A percentile compares a stretch with the other conserved stretches of the same genome.
phyloP scores from a whole-genome alignment of 2,797 vertebrate genomes.

The Acrocephalus scirpaceus region DNA sequence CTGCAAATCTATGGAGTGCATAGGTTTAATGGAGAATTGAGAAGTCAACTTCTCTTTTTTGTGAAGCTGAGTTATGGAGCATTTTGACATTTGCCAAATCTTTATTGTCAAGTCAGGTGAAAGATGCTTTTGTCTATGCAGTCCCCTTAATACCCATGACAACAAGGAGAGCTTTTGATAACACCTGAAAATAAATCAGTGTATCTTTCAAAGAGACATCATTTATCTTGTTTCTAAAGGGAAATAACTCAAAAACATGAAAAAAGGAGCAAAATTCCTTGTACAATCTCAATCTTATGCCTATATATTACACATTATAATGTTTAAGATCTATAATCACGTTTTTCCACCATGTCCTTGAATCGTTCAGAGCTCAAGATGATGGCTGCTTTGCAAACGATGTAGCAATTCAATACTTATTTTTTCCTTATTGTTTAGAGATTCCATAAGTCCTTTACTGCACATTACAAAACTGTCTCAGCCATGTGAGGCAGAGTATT shows the following conservation, averaged over 20 bases:
- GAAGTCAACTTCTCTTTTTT: background rate
- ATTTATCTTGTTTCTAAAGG: background rate
- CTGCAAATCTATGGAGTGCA: background rate
- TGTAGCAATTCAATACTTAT: background rate
- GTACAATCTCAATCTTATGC: background rate
- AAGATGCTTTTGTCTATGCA: slow-evolving; percentile 30
- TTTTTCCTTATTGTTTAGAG: background rate
- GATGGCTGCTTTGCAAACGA: background rate
- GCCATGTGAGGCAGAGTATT: background rate
- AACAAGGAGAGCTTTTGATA: background rate
- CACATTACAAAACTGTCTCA: background rate
- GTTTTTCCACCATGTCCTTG: background rate
- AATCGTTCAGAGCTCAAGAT: background rate
- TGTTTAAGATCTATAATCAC: background rate
- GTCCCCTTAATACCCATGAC: slow-evolving; percentile 5
- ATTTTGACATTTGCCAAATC: slow-evolving; percentile 25
- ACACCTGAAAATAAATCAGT: slow-evolving; percentile 24
- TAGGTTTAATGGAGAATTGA: background rate
- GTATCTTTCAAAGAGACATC: background rate
- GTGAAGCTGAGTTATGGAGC: background rate
- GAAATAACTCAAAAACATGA: background rate
- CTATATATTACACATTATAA: background rate
- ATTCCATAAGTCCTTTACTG: background rate
- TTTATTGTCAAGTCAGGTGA: slow-evolving; percentile 35
- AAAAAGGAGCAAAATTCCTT: background rate